Percentiles rank a stretch among this genome's conserved stretches.
phyloP scores from a whole-genome alignment of 2,888 invertebrate genomes.

The Heliconius charithonia region DNA sequence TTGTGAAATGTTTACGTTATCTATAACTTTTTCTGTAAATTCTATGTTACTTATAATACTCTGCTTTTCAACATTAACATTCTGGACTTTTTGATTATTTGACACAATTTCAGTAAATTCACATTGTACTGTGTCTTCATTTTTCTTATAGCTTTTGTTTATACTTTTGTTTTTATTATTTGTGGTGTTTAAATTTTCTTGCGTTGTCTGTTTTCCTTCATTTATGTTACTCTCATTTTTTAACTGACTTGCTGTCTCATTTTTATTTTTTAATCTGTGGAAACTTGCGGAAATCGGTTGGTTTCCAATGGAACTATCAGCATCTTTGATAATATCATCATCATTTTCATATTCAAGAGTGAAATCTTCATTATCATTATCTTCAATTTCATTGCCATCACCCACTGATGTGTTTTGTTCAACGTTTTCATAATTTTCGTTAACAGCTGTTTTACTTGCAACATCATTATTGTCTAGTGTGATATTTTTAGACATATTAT shows the following conservation, averaged over 20 bases:
- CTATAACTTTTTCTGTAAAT: slow-evolving; percentile 7
- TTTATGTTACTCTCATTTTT: background rate
- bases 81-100: slow-evolving; percentile 30
- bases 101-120: slow-evolving; percentile 13
- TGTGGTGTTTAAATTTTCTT: background rate
- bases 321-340: slow-evolving; percentile 37
- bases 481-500: slow-evolving; percentile 8
- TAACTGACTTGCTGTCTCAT: background rate
- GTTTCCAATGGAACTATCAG: background rate
- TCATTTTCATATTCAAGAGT: slow-evolving; percentile 45
- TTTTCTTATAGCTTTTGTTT: background rate
- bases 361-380: slow-evolving; percentile 44
- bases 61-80: slow-evolving; percentile 31
- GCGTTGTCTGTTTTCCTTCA: background rate
- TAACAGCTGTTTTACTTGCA: background rate
- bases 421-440: background rate
- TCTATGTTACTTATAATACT: slow-evolving; percentile 1
- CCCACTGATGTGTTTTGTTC: slow-evolving; percentile 11
- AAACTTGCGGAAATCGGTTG: background rate
- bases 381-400: slow-evolving; percentile 39
- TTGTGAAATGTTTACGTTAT: slow-evolving; percentile 12
- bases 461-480: background rate
- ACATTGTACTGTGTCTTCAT: background rate
- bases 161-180: background rate
- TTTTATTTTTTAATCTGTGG: slow-evolving; percentile 20